phyloP scores from a whole-genome alignment of 1,140 invertebrate species.

The Vollenhovia emeryi region DNA sequence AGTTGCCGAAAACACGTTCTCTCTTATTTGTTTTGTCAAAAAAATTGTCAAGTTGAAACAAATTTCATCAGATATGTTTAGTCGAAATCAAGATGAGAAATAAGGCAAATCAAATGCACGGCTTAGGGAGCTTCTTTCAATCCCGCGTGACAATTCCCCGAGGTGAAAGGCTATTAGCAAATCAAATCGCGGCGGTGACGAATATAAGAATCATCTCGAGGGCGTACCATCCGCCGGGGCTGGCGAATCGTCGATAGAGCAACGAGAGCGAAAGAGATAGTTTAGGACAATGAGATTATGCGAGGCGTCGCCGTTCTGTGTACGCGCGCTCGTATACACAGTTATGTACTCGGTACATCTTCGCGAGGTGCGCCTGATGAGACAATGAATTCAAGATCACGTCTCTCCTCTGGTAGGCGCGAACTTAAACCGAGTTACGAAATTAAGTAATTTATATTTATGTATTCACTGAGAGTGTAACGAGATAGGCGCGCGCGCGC shows the following conservation, averaged over 20 bases:
- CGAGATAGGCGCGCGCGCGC: slow-evolving; percentile 65
- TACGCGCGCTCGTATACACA: slow-evolving; percentile 59
- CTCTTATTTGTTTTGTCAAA: slow-evolving; percentile 4
- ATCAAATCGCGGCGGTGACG: slow-evolving; percentile 1
- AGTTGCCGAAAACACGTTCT: background rate
- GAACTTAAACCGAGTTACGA: slow-evolving; percentile 76
- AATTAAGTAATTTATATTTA: slow-evolving; percentile 83
- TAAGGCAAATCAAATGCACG: background rate
- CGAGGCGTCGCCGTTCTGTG: slow-evolving; percentile 55
- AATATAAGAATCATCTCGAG: slow-evolving; percentile 36
- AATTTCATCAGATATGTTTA: background rate
- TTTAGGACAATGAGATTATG: slow-evolving; percentile 66
- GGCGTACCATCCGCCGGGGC: slow-evolving; percentile 5
- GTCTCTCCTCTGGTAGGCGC: slow-evolving; percentile 75
- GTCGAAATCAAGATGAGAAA: background rate
- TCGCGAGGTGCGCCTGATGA: slow-evolving; percentile 69
- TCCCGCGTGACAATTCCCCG: slow-evolving; percentile 1
- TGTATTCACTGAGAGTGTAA: slow-evolving; percentile 78
- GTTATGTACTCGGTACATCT: slow-evolving; percentile 63
- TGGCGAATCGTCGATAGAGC: slow-evolving; percentile 33
- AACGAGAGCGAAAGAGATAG: slow-evolving; percentile 1
- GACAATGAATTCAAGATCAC: slow-evolving; percentile 82
- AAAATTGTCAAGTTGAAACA: background rate
- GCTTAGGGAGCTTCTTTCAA: background rate
- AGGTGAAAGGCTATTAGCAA: slow-evolving; percentile 53